Conservation (phyloP, 2,888 invertebrate species). For the Apodemia mormo region DNA sequence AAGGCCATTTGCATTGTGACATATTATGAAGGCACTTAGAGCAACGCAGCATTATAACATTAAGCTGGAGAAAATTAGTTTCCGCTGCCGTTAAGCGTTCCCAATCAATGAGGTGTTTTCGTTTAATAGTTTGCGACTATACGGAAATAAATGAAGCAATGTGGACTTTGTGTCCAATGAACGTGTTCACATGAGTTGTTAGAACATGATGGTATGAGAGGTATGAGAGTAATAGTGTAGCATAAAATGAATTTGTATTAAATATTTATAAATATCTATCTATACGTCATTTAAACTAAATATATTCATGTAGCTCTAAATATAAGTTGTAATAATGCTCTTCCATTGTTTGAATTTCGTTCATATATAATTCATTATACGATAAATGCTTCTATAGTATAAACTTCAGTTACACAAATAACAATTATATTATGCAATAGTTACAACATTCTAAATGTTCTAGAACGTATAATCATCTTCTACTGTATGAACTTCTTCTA, state of each 20-base stretch:
- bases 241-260: slow-evolving; percentile 13
- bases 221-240: slow-evolving; percentile 15
- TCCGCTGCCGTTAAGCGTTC: slow-evolving; percentile 61
- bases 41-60: slow-evolving; percentile 56
- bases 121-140: slow-evolving; percentile 17
- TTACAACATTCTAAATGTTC: slow-evolving; percentile 35
- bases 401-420: slow-evolving; percentile 24
- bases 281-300: slow-evolving; percentile 20
- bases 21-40: slow-evolving; percentile 44
- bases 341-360: neutral
- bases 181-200: slow-evolving; percentile 16
- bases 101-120: neutral
- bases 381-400: slow-evolving; percentile 24
- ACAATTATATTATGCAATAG: slow-evolving; percentile 31
- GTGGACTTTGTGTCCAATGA: slow-evolving; percentile 20
- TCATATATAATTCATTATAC: slow-evolving; percentile 13
- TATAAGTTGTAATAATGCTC: slow-evolving; percentile 10
- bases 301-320: slow-evolving; percentile 9
- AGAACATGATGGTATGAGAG: slow-evolving; percentile 16
- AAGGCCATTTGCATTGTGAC: slow-evolving; percentile 40
- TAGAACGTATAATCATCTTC: slow-evolving; percentile 50
- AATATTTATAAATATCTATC: slow-evolving; percentile 18
- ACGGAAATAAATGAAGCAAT: neutral
- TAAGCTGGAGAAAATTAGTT: slow-evolving; percentile 61
- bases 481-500: slow-evolving; percentile 65